A percentile compares a stretch with the other conserved stretches of the same genome.
Evolutionary conservation across 2,113 vertebrate species (phyloP).

Genomic region (Eptesicus fuscus): DNA sequence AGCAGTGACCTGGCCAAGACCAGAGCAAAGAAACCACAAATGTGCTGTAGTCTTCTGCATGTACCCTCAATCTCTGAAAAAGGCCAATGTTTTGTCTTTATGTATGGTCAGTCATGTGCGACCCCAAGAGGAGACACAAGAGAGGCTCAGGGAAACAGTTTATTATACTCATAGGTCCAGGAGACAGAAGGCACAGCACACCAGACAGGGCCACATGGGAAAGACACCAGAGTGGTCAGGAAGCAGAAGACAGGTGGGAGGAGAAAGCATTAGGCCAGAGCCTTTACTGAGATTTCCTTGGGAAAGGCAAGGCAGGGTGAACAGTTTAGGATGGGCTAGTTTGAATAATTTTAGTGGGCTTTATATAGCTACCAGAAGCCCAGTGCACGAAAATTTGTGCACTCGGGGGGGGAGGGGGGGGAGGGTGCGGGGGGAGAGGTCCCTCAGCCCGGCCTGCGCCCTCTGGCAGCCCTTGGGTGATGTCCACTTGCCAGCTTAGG

Average conservation of each 20-base stretch:
- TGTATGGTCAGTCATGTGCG: not conserved
- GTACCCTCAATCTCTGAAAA: not conserved
- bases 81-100: not conserved
- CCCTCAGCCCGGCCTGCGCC: too few relatives aligned
- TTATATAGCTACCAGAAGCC: not conserved
- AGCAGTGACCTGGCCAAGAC: not conserved
- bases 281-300: not conserved
- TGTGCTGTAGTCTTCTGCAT: not conserved
- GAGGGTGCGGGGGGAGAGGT: too few relatives aligned
- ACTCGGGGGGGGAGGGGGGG: rapidly evolving
- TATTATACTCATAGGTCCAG: not conserved
- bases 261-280: not conserved
- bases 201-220: not conserved
- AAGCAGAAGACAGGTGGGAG: not conserved
- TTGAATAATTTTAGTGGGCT: not conserved
- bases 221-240: not conserved
- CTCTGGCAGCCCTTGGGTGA: too few relatives aligned
- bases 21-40: not conserved
- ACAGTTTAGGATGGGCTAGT: not conserved
- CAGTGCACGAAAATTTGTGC: too few relatives aligned
- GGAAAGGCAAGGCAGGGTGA: not conserved
- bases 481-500: too few relatives aligned
- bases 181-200: not conserved
- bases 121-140: not conserved
- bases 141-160: not conserved